Evolutionary conservation across 2,113 vertebrate genomes (phyloP), one percentile per base, ranked within the genome.

Genomic region (Microtus montanus): DNA sequence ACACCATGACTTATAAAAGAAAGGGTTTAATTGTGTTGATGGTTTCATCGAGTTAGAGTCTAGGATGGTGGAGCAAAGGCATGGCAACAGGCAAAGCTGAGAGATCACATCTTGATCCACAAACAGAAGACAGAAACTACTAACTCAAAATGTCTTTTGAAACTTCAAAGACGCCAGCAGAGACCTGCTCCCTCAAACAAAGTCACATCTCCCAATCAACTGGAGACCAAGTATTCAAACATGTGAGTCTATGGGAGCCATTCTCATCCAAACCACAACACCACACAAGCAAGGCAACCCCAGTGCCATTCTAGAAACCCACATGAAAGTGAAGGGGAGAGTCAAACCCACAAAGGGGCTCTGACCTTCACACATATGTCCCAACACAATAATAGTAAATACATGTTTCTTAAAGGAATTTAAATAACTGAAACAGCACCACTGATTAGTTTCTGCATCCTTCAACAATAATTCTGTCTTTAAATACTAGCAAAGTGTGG

Each of bases 381-480:
- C n/a, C 22, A 61, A 15, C 54, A 28, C 82, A 84, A 61, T 64
- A 64, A 41, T 17, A 38, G 15, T 64, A 63, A 63, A 38, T 41
- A 26, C 11, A 83, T 44, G 38, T 41, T 84, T 30, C 58, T 41
- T 44, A 64, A 44, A 64, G 41, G 83, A 47, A 90, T 91, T 93
- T 79, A 88, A 96, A 85, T 84, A 90, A 94, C 83, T 20, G 41
- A 85, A 97, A 88, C 4, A 54, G 89, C 58, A 87, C 20, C 20
- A 93, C 47, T 75, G 75, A 28, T 83, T 38, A 91, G 28, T 30
- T 85, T 95, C 71, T 64, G 54, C 58, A 92, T 93, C 74, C 49
- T 92, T 83, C 64, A 79, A 6, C 79, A 90, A 92, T 63, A 66
- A 95, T 73, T 64, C 28, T 63, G 24, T 83, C 89, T 86, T 91